A percentile compares a stretch with the other conserved stretches of the same genome.
Conservation (phyloP, 1,140 invertebrate genomes). For the Acyrthosiphon pisum region DNA sequence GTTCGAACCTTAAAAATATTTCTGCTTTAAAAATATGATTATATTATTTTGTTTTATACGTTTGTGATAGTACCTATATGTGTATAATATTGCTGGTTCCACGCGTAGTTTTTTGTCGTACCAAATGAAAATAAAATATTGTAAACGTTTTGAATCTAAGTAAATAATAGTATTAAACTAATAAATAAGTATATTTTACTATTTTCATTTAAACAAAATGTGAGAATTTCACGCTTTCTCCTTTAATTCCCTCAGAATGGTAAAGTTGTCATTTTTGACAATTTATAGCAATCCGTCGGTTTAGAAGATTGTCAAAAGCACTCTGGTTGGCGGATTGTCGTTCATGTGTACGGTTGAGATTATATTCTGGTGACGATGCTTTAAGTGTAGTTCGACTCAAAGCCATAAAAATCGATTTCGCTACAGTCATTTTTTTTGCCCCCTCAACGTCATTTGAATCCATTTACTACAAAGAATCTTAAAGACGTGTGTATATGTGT, state of each 20-base stretch:
- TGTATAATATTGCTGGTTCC: no score
- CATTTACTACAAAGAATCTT: background rate
- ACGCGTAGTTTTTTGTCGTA: no score
- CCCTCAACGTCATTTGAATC: constrained; percentile 17
- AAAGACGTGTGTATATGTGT: background rate
- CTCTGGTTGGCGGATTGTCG: background rate
- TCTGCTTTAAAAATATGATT: no score
- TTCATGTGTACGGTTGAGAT: background rate
- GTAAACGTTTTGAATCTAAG: background rate
- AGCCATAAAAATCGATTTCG: background rate
- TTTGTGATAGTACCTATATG: no score
- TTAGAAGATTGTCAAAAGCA: constrained; percentile 22
- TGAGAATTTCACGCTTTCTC: background rate
- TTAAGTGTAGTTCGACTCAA: background rate
- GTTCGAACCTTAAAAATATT: no score
- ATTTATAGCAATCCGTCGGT: background rate
- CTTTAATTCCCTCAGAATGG: background rate
- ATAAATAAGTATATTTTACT: background rate
- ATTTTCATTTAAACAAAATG: background rate
- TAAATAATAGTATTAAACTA: background rate
- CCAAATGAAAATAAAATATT: background rate
- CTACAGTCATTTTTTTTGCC: background rate
- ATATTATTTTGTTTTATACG: no score
- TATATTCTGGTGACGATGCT: background rate
- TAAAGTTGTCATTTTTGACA: background rate